Percentiles rank a stretch among this genome's conserved stretches.
Conservation (phyloP, 2,888 invertebrate genomes). For the Acleris sparsana region DNA sequence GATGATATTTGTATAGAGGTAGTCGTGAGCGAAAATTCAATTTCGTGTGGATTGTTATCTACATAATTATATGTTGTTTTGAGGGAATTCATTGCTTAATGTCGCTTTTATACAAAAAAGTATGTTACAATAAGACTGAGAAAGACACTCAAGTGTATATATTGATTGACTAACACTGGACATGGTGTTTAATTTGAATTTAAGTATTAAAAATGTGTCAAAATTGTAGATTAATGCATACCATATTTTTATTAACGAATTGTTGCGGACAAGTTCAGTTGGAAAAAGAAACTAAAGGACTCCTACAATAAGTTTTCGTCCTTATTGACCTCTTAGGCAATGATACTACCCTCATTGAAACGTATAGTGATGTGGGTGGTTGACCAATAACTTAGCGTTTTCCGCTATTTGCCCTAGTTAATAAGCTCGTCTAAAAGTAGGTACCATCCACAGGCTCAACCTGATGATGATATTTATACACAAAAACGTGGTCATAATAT, state of each 20-base stretch:
- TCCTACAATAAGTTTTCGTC: background rate
- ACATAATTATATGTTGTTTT: background rate
- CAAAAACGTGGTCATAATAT: no score
- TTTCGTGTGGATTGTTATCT: background rate
- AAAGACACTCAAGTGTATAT: background rate
- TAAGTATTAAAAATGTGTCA: background rate
- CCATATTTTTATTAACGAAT: no score
- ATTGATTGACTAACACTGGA: background rate
- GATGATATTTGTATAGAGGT: background rate
- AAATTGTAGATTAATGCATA: background rate
- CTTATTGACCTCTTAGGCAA: background rate
- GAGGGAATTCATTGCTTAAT: background rate
- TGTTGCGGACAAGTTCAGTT: no score
- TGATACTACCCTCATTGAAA: background rate
- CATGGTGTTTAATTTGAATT: constrained; percentile 3
- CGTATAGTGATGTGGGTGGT: background rate
- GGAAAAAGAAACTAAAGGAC: no score
- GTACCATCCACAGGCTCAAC: no score
- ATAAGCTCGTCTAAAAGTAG: no score
- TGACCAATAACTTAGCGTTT: background rate
- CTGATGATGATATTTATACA: no score
- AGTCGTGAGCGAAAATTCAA: background rate
- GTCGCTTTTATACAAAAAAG: background rate
- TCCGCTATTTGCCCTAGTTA: no score
- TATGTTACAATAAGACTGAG: background rate